A percentile compares a stretch with the other conserved stretches of the same genome.
phyloP scores from a whole-genome alignment of 2,888 invertebrate genomes.

The Troilus luridus region DNA sequence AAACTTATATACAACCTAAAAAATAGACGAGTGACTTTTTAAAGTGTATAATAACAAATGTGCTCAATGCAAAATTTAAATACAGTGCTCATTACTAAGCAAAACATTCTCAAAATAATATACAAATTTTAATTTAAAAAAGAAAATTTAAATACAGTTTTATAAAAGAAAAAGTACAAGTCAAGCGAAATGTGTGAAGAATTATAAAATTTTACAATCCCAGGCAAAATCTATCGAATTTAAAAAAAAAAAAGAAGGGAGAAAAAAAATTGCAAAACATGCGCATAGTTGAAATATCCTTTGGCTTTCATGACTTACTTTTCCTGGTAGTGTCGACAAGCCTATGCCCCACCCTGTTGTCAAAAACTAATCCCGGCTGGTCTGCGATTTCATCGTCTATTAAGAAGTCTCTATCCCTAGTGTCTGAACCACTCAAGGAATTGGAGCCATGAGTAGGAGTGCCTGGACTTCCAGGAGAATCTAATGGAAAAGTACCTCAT shows the following conservation, averaged over 20 bases:
- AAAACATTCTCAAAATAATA: constrained; percentile 1
- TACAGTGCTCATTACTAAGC: background rate
- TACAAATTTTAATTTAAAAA: background rate
- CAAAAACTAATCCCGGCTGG: constrained; percentile 87
- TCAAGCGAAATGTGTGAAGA: background rate
- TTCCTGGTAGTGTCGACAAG: constrained; percentile 62
- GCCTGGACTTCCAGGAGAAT: constrained; percentile 73
- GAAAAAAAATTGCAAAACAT: constrained; percentile 50
- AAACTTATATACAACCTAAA: background rate
- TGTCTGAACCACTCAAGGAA: constrained; percentile 78
- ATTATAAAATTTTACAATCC: background rate
- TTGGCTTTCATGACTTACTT: constrained; percentile 54
- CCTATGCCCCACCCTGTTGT: constrained; percentile 71
- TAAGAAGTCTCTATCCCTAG: constrained; percentile 85
- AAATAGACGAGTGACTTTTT: background rate
- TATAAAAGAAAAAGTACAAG: background rate
- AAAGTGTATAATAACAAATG: background rate
- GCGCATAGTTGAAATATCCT: constrained; percentile 12
- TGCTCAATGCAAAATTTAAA: background rate
- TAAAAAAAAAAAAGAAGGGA: background rate
- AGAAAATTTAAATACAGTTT: background rate
- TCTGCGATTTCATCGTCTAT: constrained; percentile 93
- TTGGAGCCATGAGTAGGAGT: constrained; percentile 86
- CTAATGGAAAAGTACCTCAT: constrained; percentile 52
- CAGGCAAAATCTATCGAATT: background rate